phyloP scores from a whole-genome alignment of 2,888 invertebrate species.

The Allolobophora icterica region DNA sequence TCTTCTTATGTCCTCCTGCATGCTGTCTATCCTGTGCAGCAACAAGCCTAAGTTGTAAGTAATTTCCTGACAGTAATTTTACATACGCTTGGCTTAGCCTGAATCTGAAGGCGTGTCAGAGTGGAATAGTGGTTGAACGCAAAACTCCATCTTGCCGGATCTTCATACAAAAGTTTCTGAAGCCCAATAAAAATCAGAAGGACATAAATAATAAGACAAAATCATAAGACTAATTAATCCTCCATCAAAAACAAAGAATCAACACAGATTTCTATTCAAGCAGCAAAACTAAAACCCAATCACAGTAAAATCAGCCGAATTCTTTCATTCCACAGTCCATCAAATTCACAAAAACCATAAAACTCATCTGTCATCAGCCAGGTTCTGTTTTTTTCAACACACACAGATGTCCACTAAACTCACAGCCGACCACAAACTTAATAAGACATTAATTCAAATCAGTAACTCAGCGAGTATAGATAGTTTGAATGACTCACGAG shows the following conservation, averaged over 20 bases:
- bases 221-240: neutral
- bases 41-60: constrained; percentile 7
- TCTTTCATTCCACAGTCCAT: too few relatives aligned
- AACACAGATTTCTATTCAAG: neutral
- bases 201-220: neutral
- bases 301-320: too few relatives aligned
- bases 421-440: too few relatives aligned
- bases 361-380: too few relatives aligned
- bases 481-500: constrained; percentile 29
- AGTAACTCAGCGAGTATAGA: neutral
- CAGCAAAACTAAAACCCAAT: neutral
- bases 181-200: constrained; percentile 33
- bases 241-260: neutral
- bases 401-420: too few relatives aligned
- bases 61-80: neutral
- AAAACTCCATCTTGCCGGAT: constrained; percentile 63
- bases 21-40: neutral
- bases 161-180: constrained; percentile 60
- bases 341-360: too few relatives aligned
- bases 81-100: constrained; percentile 55
- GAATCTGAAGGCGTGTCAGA: constrained; percentile 61
- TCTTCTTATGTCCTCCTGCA: neutral
- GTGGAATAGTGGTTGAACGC: constrained; percentile 63
- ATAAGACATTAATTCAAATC: too few relatives aligned
- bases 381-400: too few relatives aligned